Base-by-base conservation (phyloP, 2,888 invertebrate genomes). In the Selenia dentaria region DNA sequence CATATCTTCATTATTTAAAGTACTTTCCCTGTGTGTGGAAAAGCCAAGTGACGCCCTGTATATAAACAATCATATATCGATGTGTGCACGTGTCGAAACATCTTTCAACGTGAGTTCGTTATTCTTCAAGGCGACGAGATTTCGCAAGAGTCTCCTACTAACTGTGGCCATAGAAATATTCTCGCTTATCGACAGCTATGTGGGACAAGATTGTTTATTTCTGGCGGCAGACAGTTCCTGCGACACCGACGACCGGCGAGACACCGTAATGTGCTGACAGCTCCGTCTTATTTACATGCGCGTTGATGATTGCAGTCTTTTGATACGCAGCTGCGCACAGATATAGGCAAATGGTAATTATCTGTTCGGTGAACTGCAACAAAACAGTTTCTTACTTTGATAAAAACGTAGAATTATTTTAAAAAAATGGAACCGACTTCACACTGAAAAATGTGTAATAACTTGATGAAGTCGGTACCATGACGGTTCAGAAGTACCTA, bases 201-300 rank as follows among this genome's bases (percentile, higher is more conserved):
- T 84, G 64, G 82, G 71, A 67, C 83, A 78, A 64, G 66, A 70
- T 61, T 67, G 72, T 77, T 75, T 84, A 83, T 83, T 83, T 82
- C 67, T 75, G 70, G 70, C 69, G 45, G 58, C 63, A 67, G 70
- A 67, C 74, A 64, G 73, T 70, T 73, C 71, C 69, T 68, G 66
- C 63, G 64, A 56, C 61, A 59, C 60, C 59, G 62, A 53, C 59
- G 65, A 56, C 59, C 59, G 62, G 55, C 59, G 65, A 56, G 41
- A 53, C 59, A 54, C 44, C 41, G 52, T 59, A 62, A 61, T 45
- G 56, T 51, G 55, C 61, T 72, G 73, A 71, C 69, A 69, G 64
- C 58, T 57, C 50, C 45, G 53, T 56, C 5, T 47, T 48, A 48
- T 48, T 48, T 42, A 37, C 36, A 26, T 36, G 41, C 36, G 33